Base-by-base conservation (phyloP, 2,797 vertebrate species). In the Alfaro cultratus region DNA sequence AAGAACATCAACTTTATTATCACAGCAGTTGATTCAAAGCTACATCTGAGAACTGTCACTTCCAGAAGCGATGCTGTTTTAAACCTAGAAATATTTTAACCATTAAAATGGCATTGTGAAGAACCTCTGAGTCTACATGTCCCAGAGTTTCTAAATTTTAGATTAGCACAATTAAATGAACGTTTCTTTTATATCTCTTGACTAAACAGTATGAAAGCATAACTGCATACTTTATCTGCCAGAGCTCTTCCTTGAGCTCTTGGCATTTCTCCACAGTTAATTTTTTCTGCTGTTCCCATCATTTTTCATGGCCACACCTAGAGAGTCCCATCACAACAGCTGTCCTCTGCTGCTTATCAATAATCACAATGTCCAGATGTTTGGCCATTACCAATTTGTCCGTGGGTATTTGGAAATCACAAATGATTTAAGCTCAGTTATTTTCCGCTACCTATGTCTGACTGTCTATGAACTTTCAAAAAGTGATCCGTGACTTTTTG, bases 1-100 rank as follows among this genome's bases (percentile, higher is more conserved):
- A 71, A 31, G 68, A 57, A 31, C n/a, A 57, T 71, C 67, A 78
- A 72, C 57, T 73, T 55, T 55, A 73, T 26, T 23, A 78, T 78
- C 53, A 47, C 41, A 73, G 68, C 41, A 73, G 68, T 41, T 57
- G 51, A 78, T n/a, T 45, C 41, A 34, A 73, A 73, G 34, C 34
- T 26, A 45, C 43, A 60, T 73, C 51, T 45, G 36, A 57, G 41
- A 29, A 34, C 39, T 46, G 41, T 36, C 53, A 55, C n/a, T 31
- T 36, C 36, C n/a, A 13, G 15, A 53, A 23, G 41, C 55, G 26
- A 53, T 29, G 46, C 8, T 23, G 10, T 41, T 39, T 29, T 71
- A 26, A 51, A n/a, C 39, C 36, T 71, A n/a, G 41, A 43, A 8
- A 21, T 5, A 70, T 78, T 78, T 26, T 31, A 68, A 41, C 36